Conservation (phyloP, 2,113 vertebrate species). For the Centropristis striata region DNA sequence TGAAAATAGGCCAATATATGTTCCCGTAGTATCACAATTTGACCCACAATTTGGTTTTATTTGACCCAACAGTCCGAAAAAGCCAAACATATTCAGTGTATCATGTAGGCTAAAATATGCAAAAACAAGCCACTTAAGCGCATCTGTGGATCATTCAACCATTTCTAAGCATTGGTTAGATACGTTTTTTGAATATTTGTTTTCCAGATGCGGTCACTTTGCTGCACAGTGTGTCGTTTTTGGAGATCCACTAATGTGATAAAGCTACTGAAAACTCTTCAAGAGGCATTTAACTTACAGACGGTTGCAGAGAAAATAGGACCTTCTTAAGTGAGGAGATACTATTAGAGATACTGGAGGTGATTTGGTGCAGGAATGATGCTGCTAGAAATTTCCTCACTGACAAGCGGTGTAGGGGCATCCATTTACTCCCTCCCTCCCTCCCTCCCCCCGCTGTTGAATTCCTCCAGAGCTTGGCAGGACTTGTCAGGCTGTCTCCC, state of each 20-base stretch:
- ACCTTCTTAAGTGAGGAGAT: neutral
- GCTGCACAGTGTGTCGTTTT: neutral
- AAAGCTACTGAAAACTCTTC: neutral
- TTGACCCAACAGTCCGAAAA: neutral
- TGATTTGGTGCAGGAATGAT: neutral
- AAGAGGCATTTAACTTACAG: neutral
- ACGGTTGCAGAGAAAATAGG: neutral
- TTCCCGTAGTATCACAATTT: too few relatives aligned
- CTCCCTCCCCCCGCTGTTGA: conserved; percentile 6
- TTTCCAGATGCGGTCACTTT: neutral
- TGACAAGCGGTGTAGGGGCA: neutral
- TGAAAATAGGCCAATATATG: neutral
- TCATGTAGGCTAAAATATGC: neutral
- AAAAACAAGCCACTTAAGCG: neutral
- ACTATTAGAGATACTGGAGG: neutral
- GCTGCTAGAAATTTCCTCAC: neutral
- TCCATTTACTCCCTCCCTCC: neutral
- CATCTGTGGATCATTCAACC: neutral
- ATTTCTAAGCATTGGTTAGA: neutral
- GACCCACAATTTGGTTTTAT: too few relatives aligned
- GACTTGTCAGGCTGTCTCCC: conserved; percentile 74
- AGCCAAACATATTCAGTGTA: neutral
- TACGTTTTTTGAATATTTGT: neutral
- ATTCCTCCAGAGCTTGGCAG: conserved; percentile 79
- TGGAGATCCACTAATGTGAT: neutral